Conservation (phyloP, 2,888 invertebrate species). For the Myathropa florea region DNA sequence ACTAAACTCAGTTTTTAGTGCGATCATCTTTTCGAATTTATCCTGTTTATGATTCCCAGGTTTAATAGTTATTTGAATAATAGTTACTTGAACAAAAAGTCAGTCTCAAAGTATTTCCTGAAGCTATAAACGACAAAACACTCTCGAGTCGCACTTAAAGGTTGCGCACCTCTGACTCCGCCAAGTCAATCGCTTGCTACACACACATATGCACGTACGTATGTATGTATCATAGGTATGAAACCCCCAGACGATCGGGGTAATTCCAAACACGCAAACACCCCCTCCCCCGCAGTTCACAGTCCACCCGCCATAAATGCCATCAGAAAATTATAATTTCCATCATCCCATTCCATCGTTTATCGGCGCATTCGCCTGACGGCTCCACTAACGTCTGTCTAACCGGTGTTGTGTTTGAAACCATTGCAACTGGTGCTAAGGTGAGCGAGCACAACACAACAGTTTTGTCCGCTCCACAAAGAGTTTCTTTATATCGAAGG, state of each 20-base stretch:
- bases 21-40: neutral
- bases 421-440: neutral
- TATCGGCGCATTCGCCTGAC: constrained; percentile 34
- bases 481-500: neutral
- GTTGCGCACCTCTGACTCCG: constrained; percentile 20
- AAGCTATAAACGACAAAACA: neutral
- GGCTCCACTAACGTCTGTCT: neutral
- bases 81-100: neutral
- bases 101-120: neutral
- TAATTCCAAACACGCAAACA: constrained; percentile 49
- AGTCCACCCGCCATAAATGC: neutral
- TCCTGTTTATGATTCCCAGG: neutral
- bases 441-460: constrained; percentile 11
- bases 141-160: neutral
- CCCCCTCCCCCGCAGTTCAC: neutral
- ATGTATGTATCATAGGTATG: neutral
- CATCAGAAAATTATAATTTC: constrained; percentile 48
- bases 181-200: constrained; percentile 8
- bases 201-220: neutral
- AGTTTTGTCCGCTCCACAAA: neutral
- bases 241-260: constrained; percentile 36
- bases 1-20: neutral
- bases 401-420: neutral
- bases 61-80: neutral
- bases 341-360: constrained; percentile 45